A percentile compares a stretch with the other conserved stretches of the same genome.
These are phyloP conservation scores for Slavum lentiscoides DNA, from an alignment of 2,888 invertebrate species.

Conservation along the genomic window DNA sequence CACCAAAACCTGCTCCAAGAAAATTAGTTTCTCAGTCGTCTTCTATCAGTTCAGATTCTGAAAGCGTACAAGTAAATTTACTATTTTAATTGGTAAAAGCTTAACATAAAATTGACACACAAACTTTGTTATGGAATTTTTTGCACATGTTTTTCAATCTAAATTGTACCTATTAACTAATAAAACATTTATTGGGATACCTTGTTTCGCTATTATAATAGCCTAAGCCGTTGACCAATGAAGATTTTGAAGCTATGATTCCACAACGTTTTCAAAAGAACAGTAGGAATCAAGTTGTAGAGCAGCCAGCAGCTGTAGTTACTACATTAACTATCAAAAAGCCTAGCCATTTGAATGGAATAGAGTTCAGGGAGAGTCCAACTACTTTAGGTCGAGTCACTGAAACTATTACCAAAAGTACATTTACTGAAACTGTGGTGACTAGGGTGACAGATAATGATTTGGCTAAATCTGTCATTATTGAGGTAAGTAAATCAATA, in stretches of 20 bases:
- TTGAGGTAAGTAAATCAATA: slow-evolving; percentile 72
- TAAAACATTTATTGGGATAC: slow-evolving; percentile 34
- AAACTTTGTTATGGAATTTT: slow-evolving; percentile 40
- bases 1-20: slow-evolving; percentile 58
- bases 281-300: slow-evolving; percentile 55
- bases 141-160: slow-evolving; percentile 34
- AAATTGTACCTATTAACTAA: slow-evolving; percentile 30
- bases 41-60: slow-evolving; percentile 54
- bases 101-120: slow-evolving; percentile 45
- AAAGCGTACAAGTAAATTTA: slow-evolving; percentile 49
- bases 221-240: slow-evolving; percentile 86
- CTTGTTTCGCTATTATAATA: slow-evolving; percentile 56
- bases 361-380: slow-evolving; percentile 80
- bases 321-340: slow-evolving; percentile 87
- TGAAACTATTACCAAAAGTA: slow-evolving; percentile 94
- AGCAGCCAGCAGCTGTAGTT: slow-evolving; percentile 63
- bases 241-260: slow-evolving; percentile 94
- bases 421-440: slow-evolving; percentile 92
- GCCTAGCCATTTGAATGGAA: slow-evolving; percentile 68
- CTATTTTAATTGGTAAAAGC: slow-evolving; percentile 5
- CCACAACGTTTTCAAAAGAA: slow-evolving; percentile 79
- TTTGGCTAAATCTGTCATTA: slow-evolving; percentile 80
- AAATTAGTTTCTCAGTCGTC: slow-evolving; percentile 56
- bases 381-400: slow-evolving; percentile 84
- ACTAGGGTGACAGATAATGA: slow-evolving; percentile 92